Evolutionary conservation across 2,113 vertebrate genomes (phyloP).

Genomic region (Tenrec ecaudatus): DNA sequence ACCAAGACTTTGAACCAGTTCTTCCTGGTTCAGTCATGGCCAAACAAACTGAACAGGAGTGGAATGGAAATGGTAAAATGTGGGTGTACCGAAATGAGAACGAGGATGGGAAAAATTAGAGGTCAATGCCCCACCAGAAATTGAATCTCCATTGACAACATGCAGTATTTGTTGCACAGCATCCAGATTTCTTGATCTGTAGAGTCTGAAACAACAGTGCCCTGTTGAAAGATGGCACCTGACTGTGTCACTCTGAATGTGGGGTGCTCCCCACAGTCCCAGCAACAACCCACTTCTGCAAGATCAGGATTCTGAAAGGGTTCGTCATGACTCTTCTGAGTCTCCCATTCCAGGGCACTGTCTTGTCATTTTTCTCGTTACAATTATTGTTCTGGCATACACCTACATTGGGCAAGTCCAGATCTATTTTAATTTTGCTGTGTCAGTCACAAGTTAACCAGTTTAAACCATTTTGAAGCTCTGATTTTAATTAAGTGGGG

Average conservation of each 20-base stretch:
- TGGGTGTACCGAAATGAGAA: background rate
- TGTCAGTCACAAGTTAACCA: background rate
- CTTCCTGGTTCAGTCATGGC: background rate
- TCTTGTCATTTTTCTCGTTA: background rate
- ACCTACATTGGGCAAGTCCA: background rate
- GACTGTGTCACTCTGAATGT: background rate
- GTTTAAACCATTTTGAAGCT: background rate
- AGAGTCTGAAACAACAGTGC: background rate
- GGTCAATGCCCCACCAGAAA: background rate
- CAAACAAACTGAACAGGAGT: background rate
- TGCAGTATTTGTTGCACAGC: background rate
- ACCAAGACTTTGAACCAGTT: background rate
- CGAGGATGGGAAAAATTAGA: background rate
- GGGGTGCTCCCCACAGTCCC: background rate
- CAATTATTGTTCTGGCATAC: background rate
- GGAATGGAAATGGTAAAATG: background rate
- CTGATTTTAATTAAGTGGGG: conserved; percentile 74
- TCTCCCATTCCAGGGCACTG: background rate
- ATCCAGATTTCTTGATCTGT: background rate
- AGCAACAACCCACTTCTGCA: background rate
- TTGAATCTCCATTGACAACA: background rate
- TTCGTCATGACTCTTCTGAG: background rate
- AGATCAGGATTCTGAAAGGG: background rate
- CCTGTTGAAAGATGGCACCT: background rate
- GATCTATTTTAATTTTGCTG: background rate